phyloP scores from a whole-genome alignment of 2,888 invertebrate species.

The Conus canariensis region DNA sequence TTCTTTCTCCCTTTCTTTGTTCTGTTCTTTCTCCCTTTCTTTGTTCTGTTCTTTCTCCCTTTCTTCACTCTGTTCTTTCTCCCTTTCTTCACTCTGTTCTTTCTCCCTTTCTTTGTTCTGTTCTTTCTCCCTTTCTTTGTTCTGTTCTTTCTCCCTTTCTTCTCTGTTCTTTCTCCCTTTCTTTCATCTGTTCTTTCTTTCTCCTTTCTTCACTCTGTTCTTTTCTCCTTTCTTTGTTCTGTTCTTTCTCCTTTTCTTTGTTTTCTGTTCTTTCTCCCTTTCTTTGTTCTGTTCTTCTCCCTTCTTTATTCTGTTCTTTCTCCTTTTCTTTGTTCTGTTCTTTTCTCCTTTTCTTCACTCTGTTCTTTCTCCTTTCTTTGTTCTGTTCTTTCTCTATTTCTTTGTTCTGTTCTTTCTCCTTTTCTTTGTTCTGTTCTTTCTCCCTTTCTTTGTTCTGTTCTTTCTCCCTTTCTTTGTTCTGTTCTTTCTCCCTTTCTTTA shows the following conservation, averaged over 20 bases:
- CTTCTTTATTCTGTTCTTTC: too few relatives aligned
- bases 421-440: not conserved
- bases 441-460: not conserved
- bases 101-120: not conserved
- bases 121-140: too few relatives aligned
- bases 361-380: not conserved
- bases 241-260: not conserved
- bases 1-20: not conserved
- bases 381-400: not conserved
- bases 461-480: too few relatives aligned
- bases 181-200: not conserved
- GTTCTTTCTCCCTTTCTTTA: too few relatives aligned
- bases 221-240: not conserved
- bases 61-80: not conserved
- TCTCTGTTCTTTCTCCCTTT: too few relatives aligned
- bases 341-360: not conserved
- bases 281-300: not conserved
- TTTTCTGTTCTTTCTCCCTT: not conserved
- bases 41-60: not conserved
- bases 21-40: not conserved
- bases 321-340: not conserved
- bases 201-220: not conserved
- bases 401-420: not conserved
- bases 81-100: not conserved
- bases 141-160: too few relatives aligned